Conservation (phyloP, 1,140 invertebrate species). For the Drosophila burlai region DNA sequence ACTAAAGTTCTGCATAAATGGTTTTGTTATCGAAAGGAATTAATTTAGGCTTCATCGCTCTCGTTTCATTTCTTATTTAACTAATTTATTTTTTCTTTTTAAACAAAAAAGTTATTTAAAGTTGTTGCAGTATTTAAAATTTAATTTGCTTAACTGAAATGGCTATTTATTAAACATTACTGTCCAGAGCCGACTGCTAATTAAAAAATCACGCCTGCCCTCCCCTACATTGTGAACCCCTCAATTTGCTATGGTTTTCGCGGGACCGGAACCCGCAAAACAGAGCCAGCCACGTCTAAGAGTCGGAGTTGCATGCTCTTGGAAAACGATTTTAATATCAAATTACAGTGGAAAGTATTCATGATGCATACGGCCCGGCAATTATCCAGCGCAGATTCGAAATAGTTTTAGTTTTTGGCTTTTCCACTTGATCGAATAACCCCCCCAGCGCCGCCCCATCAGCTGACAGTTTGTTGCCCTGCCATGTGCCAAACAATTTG, state of each 20-base stretch:
- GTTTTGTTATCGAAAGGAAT: not conserved
- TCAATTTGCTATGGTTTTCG: conserved; percentile 19
- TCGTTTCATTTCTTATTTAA: not conserved
- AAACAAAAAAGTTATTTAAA: not conserved
- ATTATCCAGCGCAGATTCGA: conserved; percentile 39
- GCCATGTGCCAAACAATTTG: conserved; percentile 75
- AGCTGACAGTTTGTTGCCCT: conserved; percentile 48
- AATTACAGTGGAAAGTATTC: conserved; percentile 46
- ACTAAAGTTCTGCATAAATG: not conserved
- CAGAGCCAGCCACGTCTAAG: conserved; percentile 6
- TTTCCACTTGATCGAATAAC: conserved; percentile 50
- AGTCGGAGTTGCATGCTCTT: conserved; percentile 12
- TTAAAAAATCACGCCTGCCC: conserved; percentile 21
- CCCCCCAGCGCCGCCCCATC: not conserved
- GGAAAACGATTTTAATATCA: conserved; percentile 47
- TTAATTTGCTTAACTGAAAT: not conserved
- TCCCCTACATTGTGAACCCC: conserved; percentile 3
- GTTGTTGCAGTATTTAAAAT: not conserved
- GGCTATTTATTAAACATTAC: not conserved
- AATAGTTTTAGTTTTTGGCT: conserved; percentile 57
- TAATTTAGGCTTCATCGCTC: not conserved
- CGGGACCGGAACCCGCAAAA: conserved; percentile 14
- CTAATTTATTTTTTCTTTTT: not conserved
- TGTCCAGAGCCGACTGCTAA: not conserved
- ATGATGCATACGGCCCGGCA: conserved; percentile 34